phyloP scores from a whole-genome alignment of 2,113 vertebrate species.

The Corydoras maculifer region DNA sequence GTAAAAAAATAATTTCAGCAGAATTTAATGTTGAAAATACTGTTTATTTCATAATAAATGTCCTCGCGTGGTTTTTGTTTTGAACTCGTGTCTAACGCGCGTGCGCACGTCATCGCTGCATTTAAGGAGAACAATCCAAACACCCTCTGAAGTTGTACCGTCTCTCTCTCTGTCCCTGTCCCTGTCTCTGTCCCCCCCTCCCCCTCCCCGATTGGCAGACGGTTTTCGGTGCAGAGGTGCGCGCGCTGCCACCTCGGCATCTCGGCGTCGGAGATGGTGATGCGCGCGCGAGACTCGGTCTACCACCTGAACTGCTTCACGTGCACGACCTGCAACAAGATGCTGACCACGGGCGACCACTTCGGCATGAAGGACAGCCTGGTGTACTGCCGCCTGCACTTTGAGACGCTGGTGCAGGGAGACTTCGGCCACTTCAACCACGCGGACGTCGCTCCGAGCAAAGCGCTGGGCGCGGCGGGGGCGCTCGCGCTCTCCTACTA shows the following conservation, averaged over 20 bases:
- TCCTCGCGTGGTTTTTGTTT: too few species aligned
- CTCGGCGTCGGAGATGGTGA: constrained; percentile 99
- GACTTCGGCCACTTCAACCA: constrained; percentile 95
- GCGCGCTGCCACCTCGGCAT: constrained; percentile 96
- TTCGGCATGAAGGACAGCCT: constrained; percentile 99
- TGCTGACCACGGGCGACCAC: constrained; percentile 96
- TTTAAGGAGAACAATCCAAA: too few species aligned
- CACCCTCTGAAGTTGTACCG: too few species aligned
- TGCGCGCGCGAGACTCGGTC: constrained; percentile 95
- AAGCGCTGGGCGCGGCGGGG: constrained; percentile 81
- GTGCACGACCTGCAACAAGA: constrained; percentile 96
- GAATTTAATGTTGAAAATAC: too few species aligned
- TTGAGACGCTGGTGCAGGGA: constrained; percentile 95
- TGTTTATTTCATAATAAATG: too few species aligned
- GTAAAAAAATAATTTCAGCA: too few species aligned
- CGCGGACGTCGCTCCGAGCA: constrained; percentile 82
- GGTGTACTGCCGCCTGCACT: constrained; percentile 97
- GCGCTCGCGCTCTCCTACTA: constrained; percentile 94
- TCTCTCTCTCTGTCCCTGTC: background rate
- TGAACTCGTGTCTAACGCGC: too few species aligned
- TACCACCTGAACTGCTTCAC: constrained; percentile 99
- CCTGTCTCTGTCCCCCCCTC: background rate
- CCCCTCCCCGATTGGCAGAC: constrained; percentile 66
- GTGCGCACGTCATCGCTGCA: too few species aligned
- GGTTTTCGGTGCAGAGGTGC: constrained; percentile 97